Evolutionary conservation across 1,140 invertebrate genomes (phyloP).

Genomic region (Aricia agestis): DNA sequence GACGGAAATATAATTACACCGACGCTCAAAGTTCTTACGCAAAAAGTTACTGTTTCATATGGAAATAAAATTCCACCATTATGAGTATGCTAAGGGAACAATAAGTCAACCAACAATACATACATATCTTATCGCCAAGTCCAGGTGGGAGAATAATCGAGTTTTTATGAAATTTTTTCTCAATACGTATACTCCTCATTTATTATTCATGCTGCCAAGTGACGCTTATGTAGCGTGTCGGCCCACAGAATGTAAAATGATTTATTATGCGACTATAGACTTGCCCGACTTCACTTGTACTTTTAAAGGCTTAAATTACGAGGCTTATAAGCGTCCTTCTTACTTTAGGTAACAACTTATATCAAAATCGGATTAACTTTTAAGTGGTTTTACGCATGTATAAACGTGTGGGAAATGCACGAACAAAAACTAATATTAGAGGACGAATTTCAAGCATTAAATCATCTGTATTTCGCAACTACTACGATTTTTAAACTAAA

Average conservation of each 20-base stretch:
- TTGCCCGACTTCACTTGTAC: neutral
- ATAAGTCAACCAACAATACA: neutral
- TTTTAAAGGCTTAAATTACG: neutral
- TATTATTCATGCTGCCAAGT: slow-evolving; percentile 37
- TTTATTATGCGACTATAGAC: slow-evolving; percentile 23
- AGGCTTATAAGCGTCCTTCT: no score
- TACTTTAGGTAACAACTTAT: no score
- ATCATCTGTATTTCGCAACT: no score
- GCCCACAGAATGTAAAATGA: slow-evolving; percentile 31
- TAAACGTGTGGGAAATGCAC: no score
- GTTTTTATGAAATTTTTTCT: slow-evolving; percentile 24
- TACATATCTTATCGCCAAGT: slow-evolving; percentile 1
- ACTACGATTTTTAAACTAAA: no score
- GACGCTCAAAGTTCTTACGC: no score
- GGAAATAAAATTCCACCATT: neutral
- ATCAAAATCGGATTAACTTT: no score
- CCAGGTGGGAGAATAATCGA: slow-evolving; percentile 20
- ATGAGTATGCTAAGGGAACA: neutral
- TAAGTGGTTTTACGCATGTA: no score
- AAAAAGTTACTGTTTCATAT: no score
- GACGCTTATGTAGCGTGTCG: slow-evolving; percentile 35
- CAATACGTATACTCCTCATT: slow-evolving; percentile 24
- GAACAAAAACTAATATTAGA: no score
- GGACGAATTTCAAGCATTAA: no score
- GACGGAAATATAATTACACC: no score